Evolutionary conservation across 2,888 invertebrate species (phyloP), one percentile per base, ranked within the genome.

Genomic region (Microplitis deprimator): DNA sequence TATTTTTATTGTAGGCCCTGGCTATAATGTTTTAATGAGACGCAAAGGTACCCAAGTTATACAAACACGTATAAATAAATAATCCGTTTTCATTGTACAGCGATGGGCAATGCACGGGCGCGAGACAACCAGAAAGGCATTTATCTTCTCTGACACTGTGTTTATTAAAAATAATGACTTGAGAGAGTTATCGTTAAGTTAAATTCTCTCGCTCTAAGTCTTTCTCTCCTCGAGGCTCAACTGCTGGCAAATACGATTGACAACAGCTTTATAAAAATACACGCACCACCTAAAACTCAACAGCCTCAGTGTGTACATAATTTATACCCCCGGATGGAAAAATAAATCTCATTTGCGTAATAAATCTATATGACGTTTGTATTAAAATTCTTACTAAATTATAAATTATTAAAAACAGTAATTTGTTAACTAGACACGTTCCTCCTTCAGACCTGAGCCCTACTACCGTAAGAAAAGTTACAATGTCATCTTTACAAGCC

Each of bases 401-500:
- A 17, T 67, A 29, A 84, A 84, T 83, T 80, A 84, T 87, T 86
- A 87, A 84, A 87, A 87, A 85, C 86, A 86, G 86, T 85, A 85
- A 89, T 88, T 88, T 88, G 87, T 84, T 87, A 85, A 82, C 87
- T 80, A 83, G 83, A 86, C 89, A 89, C 88, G 88, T 89, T 84
- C 83, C 84, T 75, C 68, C 13, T 29, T 59, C 39, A 69, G 70
- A 64, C 69, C 73, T 76, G 68, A 79, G 75, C 29, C 29, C 29
- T 29, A 29, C 29, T 29, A 29, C 29, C 29, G 29, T 29, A 29
- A 29, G 68, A 76, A 29, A 75, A 50, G 68, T 10, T 29, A 29
- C 29, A 20, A 67, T 67, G 77, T 77, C 73, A 73, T 50, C 41
- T 67, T 70, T 39, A 60, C 40, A 7, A 62, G 68, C 39, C 69